A percentile compares a stretch with the other conserved stretches of the same genome.
Evolutionary conservation across 2,888 invertebrate species (phyloP).

Genomic region (Thymelicus lineola): DNA sequence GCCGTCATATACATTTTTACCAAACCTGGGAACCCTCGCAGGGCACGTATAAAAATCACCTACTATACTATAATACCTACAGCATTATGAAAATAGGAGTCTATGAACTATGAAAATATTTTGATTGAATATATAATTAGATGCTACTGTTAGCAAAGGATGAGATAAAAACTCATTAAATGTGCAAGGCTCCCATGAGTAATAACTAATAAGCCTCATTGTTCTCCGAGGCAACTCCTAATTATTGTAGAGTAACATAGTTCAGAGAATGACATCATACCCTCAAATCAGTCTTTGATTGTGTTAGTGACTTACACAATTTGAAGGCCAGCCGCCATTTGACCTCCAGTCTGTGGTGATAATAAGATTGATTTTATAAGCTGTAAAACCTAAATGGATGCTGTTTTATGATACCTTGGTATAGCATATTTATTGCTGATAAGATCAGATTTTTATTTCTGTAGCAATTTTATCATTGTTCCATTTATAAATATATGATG

Average conservation of each 20-base stretch:
- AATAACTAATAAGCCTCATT: slow-evolving; percentile 14
- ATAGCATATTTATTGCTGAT: not conserved
- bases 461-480: not conserved
- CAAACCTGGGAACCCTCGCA: too few species aligned
- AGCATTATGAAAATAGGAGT: too few species aligned
- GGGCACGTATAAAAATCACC: too few species aligned
- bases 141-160: slow-evolving; percentile 34
- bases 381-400: not conserved
- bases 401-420: not conserved
- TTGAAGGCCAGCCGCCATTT: slow-evolving; percentile 24
- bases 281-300: slow-evolving; percentile 52
- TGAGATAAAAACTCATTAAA: slow-evolving; percentile 39
- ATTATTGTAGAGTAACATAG: slow-evolving; percentile 59
- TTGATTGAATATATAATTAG: not conserved
- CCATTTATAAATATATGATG: too few species aligned
- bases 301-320: slow-evolving; percentile 35
- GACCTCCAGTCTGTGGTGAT: slow-evolving; percentile 29
- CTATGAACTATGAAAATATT: too few species aligned
- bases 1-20: too few species aligned
- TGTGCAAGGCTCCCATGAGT: not conserved
- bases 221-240: slow-evolving; percentile 49
- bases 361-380: slow-evolving; percentile 17
- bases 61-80: too few species aligned
- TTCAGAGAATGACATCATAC: slow-evolving; percentile 72
- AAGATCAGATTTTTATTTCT: not conserved